These are phyloP conservation scores for Acridotheres tristis DNA, from an alignment of 2,797 vertebrate species.

Conservation along the genomic window DNA sequence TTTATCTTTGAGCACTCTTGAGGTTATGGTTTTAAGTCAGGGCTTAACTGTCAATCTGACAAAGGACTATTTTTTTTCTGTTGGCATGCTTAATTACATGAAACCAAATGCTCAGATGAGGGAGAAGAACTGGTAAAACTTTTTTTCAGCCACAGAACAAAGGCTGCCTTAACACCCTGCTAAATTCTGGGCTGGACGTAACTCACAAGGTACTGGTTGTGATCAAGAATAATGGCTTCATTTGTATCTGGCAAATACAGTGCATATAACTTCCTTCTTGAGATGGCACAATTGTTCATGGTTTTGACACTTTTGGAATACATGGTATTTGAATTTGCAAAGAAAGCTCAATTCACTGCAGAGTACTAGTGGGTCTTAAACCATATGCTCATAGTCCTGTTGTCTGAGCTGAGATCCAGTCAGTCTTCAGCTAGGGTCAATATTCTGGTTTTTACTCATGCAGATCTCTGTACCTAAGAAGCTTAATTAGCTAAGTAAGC, in stretches of 20 bases:
- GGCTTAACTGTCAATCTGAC: background rate
- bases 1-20: background rate
- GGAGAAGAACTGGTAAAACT: background rate
- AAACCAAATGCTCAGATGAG: background rate
- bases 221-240: background rate
- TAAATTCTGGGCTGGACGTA: background rate
- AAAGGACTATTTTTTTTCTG: background rate
- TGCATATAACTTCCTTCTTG: background rate
- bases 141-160: background rate
- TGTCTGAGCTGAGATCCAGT: background rate
- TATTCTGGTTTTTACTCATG: background rate
- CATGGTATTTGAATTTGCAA: background rate
- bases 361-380: background rate
- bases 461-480: background rate
- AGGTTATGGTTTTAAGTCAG: slow-evolving; percentile 25
- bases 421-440: background rate
- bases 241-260: background rate
- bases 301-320: background rate
- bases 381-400: background rate
- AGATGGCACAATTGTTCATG: background rate
- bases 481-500: background rate
- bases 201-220: background rate
- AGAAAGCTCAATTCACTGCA: background rate
- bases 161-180: background rate
- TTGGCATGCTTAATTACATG: background rate